Base-by-base conservation (phyloP, 2,888 invertebrate species). In the Ormyrus rosae region DNA sequence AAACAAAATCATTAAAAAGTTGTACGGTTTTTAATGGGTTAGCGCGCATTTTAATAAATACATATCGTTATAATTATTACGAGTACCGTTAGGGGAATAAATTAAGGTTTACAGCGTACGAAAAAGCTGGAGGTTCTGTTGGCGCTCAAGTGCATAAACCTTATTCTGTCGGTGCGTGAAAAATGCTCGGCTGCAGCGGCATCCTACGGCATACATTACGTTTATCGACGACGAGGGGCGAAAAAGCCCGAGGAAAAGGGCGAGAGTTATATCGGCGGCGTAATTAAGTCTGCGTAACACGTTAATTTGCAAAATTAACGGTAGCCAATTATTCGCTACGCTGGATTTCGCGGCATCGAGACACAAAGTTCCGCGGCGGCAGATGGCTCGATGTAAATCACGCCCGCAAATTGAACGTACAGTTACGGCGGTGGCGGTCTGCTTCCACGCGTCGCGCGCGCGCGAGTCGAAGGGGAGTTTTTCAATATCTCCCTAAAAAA, bases 241-340 rank as follows among this genome's bases (percentile, higher is more conserved):
- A 63, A 63, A 63, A 46, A 53, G 45, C 9, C 53, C 34, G 53
- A 61, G 55, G 76, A 69, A 70, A 77, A 70, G 70, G 50, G 46
- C 6, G n/a, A 55, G 67, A 67, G 58, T 34, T 65, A 50, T 65
- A 65, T 13, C 11, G 9, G 56, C 11, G 19, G 61, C 50, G 60
- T 70, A 79, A 79, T 82, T 82, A 78, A 80, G 71, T 45, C 34
- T 46, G 74, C 75, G 84, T 81, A 82, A 77, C 82, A 80, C 83
- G 85, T 85, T 84, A 85, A 87, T 85, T 86, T 85, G 84, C 84
- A 83, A 84, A 85, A 87, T 86, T 85, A 85, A 84, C 84, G 84
- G 84, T 83, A 84, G 84, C 82, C 85, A 84, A 84, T 84, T 84
- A 84, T 83, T 84, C 81, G 82, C 70, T 77, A 78, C 78, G 78